These are phyloP conservation scores for Lepetodrilus schrolli DNA, from an alignment of 2,888 invertebrate genomes.

Conservation along the genomic window DNA sequence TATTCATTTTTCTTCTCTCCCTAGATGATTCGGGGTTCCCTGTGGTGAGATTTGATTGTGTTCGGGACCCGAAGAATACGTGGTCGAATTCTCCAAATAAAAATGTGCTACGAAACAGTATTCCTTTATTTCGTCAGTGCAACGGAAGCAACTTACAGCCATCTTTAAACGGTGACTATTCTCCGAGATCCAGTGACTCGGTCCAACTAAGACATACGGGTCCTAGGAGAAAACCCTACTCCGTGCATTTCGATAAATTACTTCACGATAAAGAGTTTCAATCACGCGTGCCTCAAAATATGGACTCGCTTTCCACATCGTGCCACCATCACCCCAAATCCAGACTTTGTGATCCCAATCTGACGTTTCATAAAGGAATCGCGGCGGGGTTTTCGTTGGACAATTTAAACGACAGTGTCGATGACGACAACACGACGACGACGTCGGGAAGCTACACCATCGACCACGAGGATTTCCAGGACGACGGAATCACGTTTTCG, in stretches of 20 bases:
- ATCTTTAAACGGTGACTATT: background rate
- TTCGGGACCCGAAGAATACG: background rate
- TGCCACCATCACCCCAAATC: background rate
- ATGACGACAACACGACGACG: conserved; percentile 37
- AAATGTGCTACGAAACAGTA: background rate
- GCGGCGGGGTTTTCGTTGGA: conserved; percentile 30
- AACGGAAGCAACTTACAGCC: background rate
- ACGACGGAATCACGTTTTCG: conserved; percentile 1
- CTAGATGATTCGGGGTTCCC: conserved; percentile 1
- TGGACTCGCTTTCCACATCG: background rate
- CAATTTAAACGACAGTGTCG: conserved; percentile 37
- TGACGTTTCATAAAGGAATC: background rate
- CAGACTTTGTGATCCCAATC: background rate
- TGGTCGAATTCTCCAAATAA: background rate
- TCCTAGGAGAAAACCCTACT: conserved; percentile 8
- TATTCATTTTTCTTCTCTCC: background rate
- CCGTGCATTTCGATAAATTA: conserved; percentile 10
- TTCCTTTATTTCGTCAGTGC: background rate
- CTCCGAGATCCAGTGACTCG: background rate
- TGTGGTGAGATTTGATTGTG: conserved; percentile 5
- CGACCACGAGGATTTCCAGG: conserved; percentile 21
- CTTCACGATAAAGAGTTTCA: background rate
- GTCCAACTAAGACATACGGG: background rate
- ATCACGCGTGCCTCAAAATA: background rate
- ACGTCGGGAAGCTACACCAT: conserved; percentile 41